Evolutionary conservation across 2,888 invertebrate genomes (phyloP).

Genomic region (Rhagophthalmus giganteus): DNA sequence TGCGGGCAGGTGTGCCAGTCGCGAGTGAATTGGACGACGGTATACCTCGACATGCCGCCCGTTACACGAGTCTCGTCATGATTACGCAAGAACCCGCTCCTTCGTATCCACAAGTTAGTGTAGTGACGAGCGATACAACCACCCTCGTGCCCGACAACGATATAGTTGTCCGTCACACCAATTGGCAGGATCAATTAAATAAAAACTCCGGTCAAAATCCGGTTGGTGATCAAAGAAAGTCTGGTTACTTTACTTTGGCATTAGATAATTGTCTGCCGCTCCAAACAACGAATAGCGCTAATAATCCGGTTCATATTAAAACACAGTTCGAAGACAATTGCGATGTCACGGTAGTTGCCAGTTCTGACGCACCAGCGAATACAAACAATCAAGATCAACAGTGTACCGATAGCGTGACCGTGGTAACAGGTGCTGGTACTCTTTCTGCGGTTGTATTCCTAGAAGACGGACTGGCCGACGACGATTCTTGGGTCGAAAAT

Average conservation of each 20-base stretch:
- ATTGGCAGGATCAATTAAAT: constrained; percentile 58
- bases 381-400: constrained; percentile 42
- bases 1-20: constrained; percentile 53
- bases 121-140: constrained; percentile 76
- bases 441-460: constrained; percentile 73
- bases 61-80: constrained; percentile 88
- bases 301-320: constrained; percentile 26
- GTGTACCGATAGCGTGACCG: constrained; percentile 63
- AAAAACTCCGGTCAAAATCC: constrained; percentile 11
- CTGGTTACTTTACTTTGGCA: constrained; percentile 55
- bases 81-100: constrained; percentile 72
- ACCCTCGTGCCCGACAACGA: constrained; percentile 65
- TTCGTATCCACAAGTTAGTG: constrained; percentile 66
- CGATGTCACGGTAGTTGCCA: constrained; percentile 37
- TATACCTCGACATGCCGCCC: constrained; percentile 60
- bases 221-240: constrained; percentile 43
- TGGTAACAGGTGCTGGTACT: constrained; percentile 71
- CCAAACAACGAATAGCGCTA: constrained; percentile 28
- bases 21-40: constrained; percentile 41
- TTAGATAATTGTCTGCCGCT: constrained; percentile 46
- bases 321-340: constrained; percentile 29
- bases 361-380: constrained; percentile 34
- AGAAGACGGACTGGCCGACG: constrained; percentile 86
- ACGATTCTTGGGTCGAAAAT: constrained; percentile 91
- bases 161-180: constrained; percentile 68